Evolutionary conservation across 2,113 vertebrate genomes (phyloP), one percentile per base, ranked within the genome.

Genomic region (Malurus elegans): DNA sequence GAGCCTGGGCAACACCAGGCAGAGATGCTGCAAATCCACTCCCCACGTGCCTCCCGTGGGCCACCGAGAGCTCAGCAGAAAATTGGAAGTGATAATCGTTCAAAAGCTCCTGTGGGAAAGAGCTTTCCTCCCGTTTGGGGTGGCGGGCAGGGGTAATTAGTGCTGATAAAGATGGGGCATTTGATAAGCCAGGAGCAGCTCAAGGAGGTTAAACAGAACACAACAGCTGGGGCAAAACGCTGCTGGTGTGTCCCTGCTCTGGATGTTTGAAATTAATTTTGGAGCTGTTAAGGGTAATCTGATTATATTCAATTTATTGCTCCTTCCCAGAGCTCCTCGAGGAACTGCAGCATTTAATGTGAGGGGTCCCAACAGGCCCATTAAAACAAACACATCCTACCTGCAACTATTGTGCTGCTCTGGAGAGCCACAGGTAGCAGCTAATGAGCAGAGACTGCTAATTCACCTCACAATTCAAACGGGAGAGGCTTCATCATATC

Each of bases 321-420:
- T 92, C 60, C 71, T 56, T 44, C 79, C 14, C 51, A 54, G 6
- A 10, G 5, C 85, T 81, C 91, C 87, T 79, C 0, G 5, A 95
- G 89, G 84, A 88, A 19, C 47, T 45, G 84, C 81, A 38, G 66
- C 82, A 51, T 73, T 92, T 83, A 61, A 85, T 1, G 23, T 6
- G 79, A 96, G 74, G 62, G 75, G 54, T 72, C 96, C 88, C 95
- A n/a, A 32, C 62, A 91, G 92, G 58, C 84, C 93, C 45, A 72
- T 87, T 79, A 80, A 28, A 82, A 82, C 82, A 83, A 92, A 90
- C 81, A 67, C n/a, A 3, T 61, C 82, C 96, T 48, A 79, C 90
- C 81, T 86, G 90, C 84, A 61, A 38, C 84, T 13, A 32, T 70
- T 42, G 81, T 16, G 86, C 56, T 5, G 44, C 76, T 53, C 61